phyloP scores from a whole-genome alignment of 2,797 vertebrate species.

The Toxotes lorentzi region DNA sequence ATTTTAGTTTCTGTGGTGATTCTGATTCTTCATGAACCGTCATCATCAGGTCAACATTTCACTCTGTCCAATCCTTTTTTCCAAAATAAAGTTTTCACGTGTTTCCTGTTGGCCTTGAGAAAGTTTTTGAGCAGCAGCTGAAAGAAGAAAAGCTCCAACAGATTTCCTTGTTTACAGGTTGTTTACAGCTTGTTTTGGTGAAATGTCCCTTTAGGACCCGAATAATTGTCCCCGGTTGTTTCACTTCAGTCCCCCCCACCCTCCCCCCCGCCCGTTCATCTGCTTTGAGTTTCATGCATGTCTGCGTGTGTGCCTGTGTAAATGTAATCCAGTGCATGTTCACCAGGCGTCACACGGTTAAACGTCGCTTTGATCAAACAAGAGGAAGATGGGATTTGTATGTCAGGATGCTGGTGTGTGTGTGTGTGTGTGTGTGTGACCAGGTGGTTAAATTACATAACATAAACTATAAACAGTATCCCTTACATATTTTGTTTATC shows the following conservation, averaged over 20 bases:
- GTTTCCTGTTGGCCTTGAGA: background rate
- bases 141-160: conserved; percentile 16
- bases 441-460: conserved; percentile 18
- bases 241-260: background rate
- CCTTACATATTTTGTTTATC: background rate
- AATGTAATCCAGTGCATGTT: conserved; percentile 17
- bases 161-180: conserved; percentile 35
- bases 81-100: background rate
- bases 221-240: conserved; percentile 23
- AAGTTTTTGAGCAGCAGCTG: conserved; percentile 8
- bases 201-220: conserved; percentile 51
- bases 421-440: conserved; percentile 5
- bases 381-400: conserved; percentile 17
- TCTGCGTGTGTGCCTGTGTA: background rate
- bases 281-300: conserved; percentile 39
- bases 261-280: conserved; percentile 21
- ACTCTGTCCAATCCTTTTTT: background rate
- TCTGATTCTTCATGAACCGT: background rate
- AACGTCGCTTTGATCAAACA: conserved; percentile 29
- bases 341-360: conserved; percentile 34
- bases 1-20: background rate
- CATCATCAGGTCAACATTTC: background rate
- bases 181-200: conserved; percentile 44
- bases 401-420: conserved; percentile 9
- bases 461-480: background rate